Evolutionary conservation across 2,888 invertebrate genomes (phyloP).

Genomic region (Synergus itoensis): DNA sequence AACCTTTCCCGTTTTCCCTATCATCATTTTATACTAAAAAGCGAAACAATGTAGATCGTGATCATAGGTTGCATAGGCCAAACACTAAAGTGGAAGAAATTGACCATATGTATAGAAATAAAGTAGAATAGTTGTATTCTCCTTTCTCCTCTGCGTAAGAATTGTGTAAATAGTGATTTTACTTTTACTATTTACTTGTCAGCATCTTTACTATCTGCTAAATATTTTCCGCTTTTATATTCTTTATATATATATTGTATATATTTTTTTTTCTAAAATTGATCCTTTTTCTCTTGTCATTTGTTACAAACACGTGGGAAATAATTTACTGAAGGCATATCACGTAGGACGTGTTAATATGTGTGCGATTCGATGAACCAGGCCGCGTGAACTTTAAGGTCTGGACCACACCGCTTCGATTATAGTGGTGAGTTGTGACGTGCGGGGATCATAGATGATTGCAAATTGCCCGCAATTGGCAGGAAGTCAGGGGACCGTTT

Average conservation of each 20-base stretch:
- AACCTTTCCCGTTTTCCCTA: conserved; percentile 7
- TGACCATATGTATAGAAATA: conserved; percentile 3
- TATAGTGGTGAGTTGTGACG: conserved; percentile 62
- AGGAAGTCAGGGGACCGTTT: conserved; percentile 76
- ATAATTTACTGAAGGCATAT: conserved; percentile 43
- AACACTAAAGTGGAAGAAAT: conserved; percentile 8
- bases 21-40: conserved; percentile 1
- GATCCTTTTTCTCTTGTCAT: not conserved
- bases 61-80: conserved; percentile 13
- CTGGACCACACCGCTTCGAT: conserved; percentile 58
- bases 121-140: not conserved
- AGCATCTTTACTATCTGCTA: not conserved
- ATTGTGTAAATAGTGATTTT: conserved; percentile 3
- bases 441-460: conserved; percentile 76
- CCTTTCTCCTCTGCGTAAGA: not conserved
- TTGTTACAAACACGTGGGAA: conserved; percentile 50
- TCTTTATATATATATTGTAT: too few species aligned
- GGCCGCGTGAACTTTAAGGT: conserved; percentile 65
- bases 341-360: conserved; percentile 62
- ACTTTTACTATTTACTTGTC: not conserved
- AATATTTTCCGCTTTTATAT: not conserved
- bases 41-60: conserved; percentile 20
- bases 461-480: conserved; percentile 77
- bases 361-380: conserved; percentile 57
- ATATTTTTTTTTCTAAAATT: not conserved